Evolutionary conservation across 2,888 invertebrate species (phyloP), one percentile per base, ranked within the genome.

Genomic region (Idaea straminata): DNA sequence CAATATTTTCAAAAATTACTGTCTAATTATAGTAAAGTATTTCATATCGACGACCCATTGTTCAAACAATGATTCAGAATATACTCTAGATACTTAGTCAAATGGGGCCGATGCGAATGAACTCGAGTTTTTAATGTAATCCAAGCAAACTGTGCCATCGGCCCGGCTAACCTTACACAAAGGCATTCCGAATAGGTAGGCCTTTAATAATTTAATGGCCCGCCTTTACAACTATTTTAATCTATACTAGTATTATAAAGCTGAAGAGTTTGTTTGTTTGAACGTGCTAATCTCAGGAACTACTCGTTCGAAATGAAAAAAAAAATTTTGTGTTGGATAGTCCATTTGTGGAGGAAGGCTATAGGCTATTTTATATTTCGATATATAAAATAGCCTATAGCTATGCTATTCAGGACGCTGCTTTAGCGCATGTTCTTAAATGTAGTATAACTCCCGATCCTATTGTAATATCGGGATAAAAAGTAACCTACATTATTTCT

Each of bases 101-200:
- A 88, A 84, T 88, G 86, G 82, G 83, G 82, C 74, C 84, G 84
- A 85, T 83, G 92, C 91, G 88, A 91, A 91, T 88, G 92, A 92
- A 91, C 92, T 89, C 86, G 62, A 10, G 78, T 66, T 82, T 87
- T 85, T 86, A 88, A 88, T 91, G 88, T 88, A 90, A 90, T 83
- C 85, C 82, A 87, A 86, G 80, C 81, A 69, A 90, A 88, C 77
- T 90, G 81, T 91, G 91, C 86, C 91, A 81, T 87, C 83, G 90
- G 84, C 89, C 90, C 76, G 82, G 71, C 84, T 88, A 86, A 90
- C 91, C 91, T 88, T 85, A 79, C 86, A 89, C 85, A 86, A 88
- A 88, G 86, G 81, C 73, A 74, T 76, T 73, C 76, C 78, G 83
- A 82, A 77, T 82, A 74, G 83, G 81, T 74, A 80, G 76, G 72